Base-by-base conservation (phyloP, 2,888 invertebrate genomes). In the Galeopsomyia nigrocyanea region DNA sequence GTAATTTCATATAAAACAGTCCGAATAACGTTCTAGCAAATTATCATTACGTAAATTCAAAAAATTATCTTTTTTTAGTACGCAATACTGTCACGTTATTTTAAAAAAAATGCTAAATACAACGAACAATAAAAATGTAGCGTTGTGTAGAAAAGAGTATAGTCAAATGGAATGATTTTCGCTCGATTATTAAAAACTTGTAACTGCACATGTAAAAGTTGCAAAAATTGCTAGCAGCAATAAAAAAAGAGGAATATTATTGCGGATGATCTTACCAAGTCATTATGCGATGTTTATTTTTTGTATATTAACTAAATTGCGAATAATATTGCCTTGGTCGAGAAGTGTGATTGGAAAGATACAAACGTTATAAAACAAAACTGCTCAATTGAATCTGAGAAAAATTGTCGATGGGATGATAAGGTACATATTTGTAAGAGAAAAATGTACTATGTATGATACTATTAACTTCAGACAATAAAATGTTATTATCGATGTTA, bases 401-500 rank as follows among this genome's bases (percentile, higher is more conserved):
- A 46, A 53, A 62, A 68, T 50, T 65, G 66, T 68, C 60, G 65
- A 64, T 61, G 16, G 49, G 68, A 57, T 26, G 17, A 67, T n/a
- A 62, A 39, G 53, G 67, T 70, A 69, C 56, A 66, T 70, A 60
- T 66, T 67, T 70, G 64, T 65, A 55, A 66, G 39, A 56, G 47
- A 26, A 71, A 73, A 75, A 49, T 71, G 66, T 75, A 82, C 80
- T 79, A 81, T 82, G 82, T 84, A 83, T 78, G 74, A 82, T 83
- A 83, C 78, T 81, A 83, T 83, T 83, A 84, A 83, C 80, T 84
- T 82, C 81, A 82, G 86, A 86, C 85, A 86, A 86, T 86, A 86
- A 86, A 85, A 85, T 84, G 86, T 86, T 86, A 85, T 83, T 84
- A 86, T 86, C 84, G 83, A 86, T 86, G 86, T 86, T 86, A 83